Evolutionary conservation across 2,113 vertebrate species (phyloP).

Genomic region (Gadus chalcogrammus): DNA sequence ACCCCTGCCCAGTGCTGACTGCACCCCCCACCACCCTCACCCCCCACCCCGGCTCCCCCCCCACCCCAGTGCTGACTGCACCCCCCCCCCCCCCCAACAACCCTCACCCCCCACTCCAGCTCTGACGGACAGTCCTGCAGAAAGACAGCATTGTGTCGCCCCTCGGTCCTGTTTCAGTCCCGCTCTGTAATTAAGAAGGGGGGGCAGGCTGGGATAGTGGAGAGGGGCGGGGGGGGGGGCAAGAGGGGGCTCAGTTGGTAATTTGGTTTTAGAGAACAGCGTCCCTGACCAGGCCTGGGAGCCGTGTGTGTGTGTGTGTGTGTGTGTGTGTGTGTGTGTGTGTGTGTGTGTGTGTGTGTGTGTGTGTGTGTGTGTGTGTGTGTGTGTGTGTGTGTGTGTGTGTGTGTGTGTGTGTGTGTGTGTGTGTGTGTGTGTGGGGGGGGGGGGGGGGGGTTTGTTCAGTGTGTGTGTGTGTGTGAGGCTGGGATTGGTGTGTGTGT

Average conservation of each 20-base stretch:
- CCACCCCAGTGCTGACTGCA: constrained; percentile 28
- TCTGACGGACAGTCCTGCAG: constrained; percentile 72
- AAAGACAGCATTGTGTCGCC: constrained; percentile 72
- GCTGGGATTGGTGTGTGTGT: background rate
- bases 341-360: background rate
- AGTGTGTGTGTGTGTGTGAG: constrained; percentile 49
- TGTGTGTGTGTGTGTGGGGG: background rate
- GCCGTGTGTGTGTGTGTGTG: constrained; percentile 34
- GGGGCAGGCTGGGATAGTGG: constrained; percentile 50
- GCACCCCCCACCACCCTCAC: too few relatives aligned
- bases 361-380: too few relatives aligned
- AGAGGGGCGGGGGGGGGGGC: background rate
- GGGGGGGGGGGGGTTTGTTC: constrained; percentile 36
- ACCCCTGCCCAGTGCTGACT: background rate
- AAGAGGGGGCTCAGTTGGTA: constrained; percentile 52
- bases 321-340: constrained; percentile 56
- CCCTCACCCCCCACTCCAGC: constrained; percentile 28
- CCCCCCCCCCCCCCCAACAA: constrained; percentile 26
- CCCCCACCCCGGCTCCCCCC: too few relatives aligned
- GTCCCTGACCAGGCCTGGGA: constrained; percentile 52
- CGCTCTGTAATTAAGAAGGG: constrained; percentile 75
- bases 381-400: constrained; percentile 29
- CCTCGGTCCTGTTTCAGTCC: constrained; percentile 68
- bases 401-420: constrained; percentile 58
- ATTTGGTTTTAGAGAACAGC: constrained; percentile 60